These are phyloP conservation scores for Brotogeris chrysoptera DNA, from an alignment of 2,797 vertebrate species.

Conservation along the genomic window DNA sequence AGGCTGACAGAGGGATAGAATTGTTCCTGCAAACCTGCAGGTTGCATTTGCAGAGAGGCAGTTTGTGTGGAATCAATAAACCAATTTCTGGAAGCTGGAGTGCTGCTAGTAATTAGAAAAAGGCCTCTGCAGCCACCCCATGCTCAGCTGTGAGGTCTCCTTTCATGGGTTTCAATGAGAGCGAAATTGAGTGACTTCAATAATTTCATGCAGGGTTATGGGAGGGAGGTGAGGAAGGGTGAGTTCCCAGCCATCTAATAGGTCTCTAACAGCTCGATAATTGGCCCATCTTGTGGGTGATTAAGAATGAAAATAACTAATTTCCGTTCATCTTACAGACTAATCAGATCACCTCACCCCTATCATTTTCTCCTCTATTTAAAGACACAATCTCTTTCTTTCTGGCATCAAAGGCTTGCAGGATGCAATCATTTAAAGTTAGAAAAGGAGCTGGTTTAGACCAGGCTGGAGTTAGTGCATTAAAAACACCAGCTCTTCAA, in stretches of 20 bases:
- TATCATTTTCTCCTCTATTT: slow-evolving; percentile 61
- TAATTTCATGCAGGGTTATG: slow-evolving; percentile 71
- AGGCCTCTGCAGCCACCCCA: slow-evolving; percentile 31
- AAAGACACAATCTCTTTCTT: slow-evolving; percentile 42
- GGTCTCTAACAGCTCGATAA: slow-evolving; percentile 72
- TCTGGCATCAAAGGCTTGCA: slow-evolving; percentile 38
- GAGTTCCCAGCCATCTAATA: slow-evolving; percentile 67
- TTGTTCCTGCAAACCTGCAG: slow-evolving; percentile 12
- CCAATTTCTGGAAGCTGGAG: slow-evolving; percentile 47
- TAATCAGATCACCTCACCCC: slow-evolving; percentile 74
- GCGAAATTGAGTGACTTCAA: slow-evolving; percentile 69
- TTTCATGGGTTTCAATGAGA: slow-evolving; percentile 65
- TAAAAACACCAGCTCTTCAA: background rate
- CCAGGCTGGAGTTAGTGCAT: background rate
- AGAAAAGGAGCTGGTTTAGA: slow-evolving; percentile 12
- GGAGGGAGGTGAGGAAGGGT: slow-evolving; percentile 63
- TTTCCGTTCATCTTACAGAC: slow-evolving; percentile 71
- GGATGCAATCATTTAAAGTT: slow-evolving; percentile 43
- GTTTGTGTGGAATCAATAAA: slow-evolving; percentile 62
- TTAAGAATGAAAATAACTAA: slow-evolving; percentile 76
- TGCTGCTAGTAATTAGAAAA: slow-evolving; percentile 44
- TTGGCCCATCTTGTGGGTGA: slow-evolving; percentile 71
- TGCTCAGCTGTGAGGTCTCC: slow-evolving; percentile 42
- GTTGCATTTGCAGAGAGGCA: slow-evolving; percentile 33
- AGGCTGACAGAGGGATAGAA: slow-evolving; percentile 35